Base-by-base conservation (phyloP, 2,797 vertebrate species). In the Phrynocephalus vlangalii region DNA sequence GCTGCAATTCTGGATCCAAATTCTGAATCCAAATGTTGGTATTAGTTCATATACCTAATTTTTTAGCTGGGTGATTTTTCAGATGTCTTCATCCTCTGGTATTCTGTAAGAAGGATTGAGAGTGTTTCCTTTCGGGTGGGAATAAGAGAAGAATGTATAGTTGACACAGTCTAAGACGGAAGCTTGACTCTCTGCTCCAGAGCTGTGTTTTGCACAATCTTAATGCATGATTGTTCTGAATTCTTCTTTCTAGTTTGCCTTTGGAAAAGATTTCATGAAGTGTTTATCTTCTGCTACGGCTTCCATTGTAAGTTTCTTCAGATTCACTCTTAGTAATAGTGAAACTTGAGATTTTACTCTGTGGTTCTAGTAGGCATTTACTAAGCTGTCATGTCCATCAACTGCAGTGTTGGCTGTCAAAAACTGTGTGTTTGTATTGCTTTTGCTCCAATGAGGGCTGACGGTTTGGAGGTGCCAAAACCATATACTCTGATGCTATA, bases 261-360 rank as follows among this genome's bases (percentile, higher is more conserved):
- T 98, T 84, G 98, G 98, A 85, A 98, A 97, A 91, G 98, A 97
- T 93, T 99, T 99, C 95, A 98, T 99, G 97, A 98, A 98, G 93
- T 98, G 98, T 88, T 97, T 99, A 92, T 98, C 98, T 0, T 97
- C 98, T 84, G 98, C 98, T 0, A 97, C 98, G 48, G 97, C 98
- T n/a, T 97, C 98, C n/a, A 97, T 98, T 94, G 99, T 99, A 97
- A 98, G 98, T 98, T 87, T 56, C 93, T 87, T 85, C 78, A 67
- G 1, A 28, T 93, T 92, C 30, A 91, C 24, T 22, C 33, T 89
- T 75, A 7, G 18, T 87, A 90, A 83, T 90, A 92, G 77, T 77
- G 80, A 87, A 90, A 52, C 8, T 88, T 2, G 30, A 56, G 26
- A 80, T 83, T 90, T 10, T 9, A 63, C 90, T 16, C 68, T 0